A percentile compares a stretch with the other conserved stretches of the same genome.
Conservation (phyloP, 1,140 invertebrate genomes). For the Drusus annulatus region DNA sequence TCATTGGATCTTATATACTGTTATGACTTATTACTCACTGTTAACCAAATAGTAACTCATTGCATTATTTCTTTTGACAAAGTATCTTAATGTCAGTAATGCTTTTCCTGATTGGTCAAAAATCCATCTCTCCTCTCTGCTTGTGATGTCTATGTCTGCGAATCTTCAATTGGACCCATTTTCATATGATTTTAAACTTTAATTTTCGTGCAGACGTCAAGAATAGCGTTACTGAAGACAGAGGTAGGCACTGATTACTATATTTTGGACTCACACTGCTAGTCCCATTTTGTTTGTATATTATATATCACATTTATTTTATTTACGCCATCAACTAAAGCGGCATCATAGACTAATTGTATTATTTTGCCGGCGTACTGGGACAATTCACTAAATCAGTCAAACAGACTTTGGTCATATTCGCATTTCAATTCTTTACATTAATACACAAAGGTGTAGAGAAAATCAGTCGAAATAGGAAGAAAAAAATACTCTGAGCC, state of each 20-base stretch:
- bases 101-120: slow-evolving; percentile 54
- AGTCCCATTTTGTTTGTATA: slow-evolving; percentile 44
- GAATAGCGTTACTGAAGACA: slow-evolving; percentile 60
- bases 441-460: no score
- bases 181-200: slow-evolving; percentile 50
- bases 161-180: slow-evolving; percentile 2
- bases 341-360: neutral
- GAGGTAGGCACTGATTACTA: slow-evolving; percentile 56
- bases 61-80: neutral
- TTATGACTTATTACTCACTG: no score
- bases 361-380: neutral
- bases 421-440: no score
- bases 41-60: slow-evolving; percentile 6
- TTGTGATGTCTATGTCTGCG: slow-evolving; percentile 15
- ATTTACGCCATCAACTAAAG: neutral
- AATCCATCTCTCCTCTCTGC: neutral
- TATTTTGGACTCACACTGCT: slow-evolving; percentile 48
- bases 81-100: slow-evolving; percentile 50
- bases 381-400: no score
- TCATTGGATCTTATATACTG: slow-evolving; percentile 2
- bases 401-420: no score
- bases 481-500: no score
- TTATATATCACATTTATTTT: slow-evolving; percentile 21
- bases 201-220: slow-evolving; percentile 60
- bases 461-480: no score